Evolutionary conservation across 2,113 vertebrate species (phyloP).

Genomic region (Danionella cerebrum): DNA sequence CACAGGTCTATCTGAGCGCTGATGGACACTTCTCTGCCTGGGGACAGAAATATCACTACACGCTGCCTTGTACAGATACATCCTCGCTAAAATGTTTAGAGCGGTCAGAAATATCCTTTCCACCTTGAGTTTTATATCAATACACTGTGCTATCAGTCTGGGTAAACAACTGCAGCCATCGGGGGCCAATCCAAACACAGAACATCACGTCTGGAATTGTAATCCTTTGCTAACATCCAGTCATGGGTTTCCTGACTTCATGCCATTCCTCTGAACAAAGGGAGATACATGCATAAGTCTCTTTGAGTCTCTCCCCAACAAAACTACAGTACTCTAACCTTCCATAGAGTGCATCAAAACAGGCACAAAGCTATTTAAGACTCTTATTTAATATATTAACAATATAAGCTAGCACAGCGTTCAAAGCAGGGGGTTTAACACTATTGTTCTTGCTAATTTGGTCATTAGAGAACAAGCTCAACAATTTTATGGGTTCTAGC

Average conservation of each 20-base stretch:
- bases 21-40: slow-evolving; percentile 48
- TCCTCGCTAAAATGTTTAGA: neutral
- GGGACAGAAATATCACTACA: slow-evolving; percentile 45
- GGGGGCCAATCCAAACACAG: neutral
- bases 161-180: neutral
- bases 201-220: neutral
- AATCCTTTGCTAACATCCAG: neutral
- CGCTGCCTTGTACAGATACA: slow-evolving; percentile 55
- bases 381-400: too few species aligned
- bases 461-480: slow-evolving; percentile 46
- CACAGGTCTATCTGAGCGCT: slow-evolving; percentile 42
- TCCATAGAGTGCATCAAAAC: too few species aligned
- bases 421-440: slow-evolving; percentile 20
- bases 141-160: neutral
- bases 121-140: neutral
- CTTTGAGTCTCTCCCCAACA: too few species aligned
- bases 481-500: neutral
- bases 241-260: slow-evolving; percentile 12
- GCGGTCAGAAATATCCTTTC: neutral
- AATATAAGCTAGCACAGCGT: neutral
- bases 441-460: slow-evolving; percentile 53
- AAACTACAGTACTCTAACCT: too few species aligned
- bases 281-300: slow-evolving; percentile 16
- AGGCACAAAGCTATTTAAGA: too few species aligned
- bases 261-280: slow-evolving; percentile 5